Evolutionary conservation across 2,888 invertebrate species (phyloP), one percentile per base, ranked within the genome.

Genomic region (Platycheirus rosarum): DNA sequence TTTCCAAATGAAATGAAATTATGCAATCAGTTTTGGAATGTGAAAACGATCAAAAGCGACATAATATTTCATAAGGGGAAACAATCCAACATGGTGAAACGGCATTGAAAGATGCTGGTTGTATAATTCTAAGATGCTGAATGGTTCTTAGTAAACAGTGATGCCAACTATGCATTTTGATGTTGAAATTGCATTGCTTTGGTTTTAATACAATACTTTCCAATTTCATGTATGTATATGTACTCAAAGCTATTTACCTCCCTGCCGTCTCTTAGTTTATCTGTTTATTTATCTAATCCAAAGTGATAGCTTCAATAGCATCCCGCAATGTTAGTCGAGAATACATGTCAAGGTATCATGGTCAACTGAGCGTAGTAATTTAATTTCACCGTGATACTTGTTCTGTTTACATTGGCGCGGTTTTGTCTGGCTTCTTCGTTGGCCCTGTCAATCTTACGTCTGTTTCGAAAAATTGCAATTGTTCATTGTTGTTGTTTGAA

Each of bases 301-400:
- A 68, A 66, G 57, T 60, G 57, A 65, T 62, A 53, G 53, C 42
- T 66, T 60, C 63, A 44, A 49, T 63, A 63, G 55, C 26, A 57
- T 42, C 57, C 57, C 62, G 42, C 37, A 49, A 16, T 40, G 65
- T 65, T 63, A 76, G 71, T 66, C 32, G 77, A 77, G 63, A 77
- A 82, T 77, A 71, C 71, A 77, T 82, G 82, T 76, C 80, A 80
- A 76, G 76, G 80, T 51, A 60, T 73, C 55, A 53, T 74, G 74
- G 62, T 44, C 55, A 70, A 14, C 53, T 42, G 51, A 71, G 32
- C 53, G 16, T 29, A 57, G 44, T 65, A 73, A 57, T 78, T 71
- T 57, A 65, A 73, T 84, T 84, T 84, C 84, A 78, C 20, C 35
- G 71, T 62, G 65, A 37, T 29, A 69, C 63, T 79, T 79, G 76